phyloP scores from a whole-genome alignment of 2,797 vertebrate species.

The Naso thynnoides region DNA sequence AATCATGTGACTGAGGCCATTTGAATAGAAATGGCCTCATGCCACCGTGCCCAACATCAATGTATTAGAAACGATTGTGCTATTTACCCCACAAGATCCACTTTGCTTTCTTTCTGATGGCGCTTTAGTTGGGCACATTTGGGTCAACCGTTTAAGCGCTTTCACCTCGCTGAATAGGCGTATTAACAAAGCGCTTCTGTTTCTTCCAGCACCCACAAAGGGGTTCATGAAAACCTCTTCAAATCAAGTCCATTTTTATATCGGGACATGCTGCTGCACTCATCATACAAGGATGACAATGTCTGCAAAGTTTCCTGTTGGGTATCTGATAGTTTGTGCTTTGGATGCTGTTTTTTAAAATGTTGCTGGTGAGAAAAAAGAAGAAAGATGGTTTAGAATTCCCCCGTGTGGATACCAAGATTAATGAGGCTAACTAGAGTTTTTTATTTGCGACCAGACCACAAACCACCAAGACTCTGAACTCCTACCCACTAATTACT shows the following conservation, averaged over 20 bases:
- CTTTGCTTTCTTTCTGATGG: conserved; percentile 64
- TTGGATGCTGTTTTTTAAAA: conserved; percentile 27
- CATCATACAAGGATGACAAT: conserved; percentile 16
- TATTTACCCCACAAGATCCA: conserved; percentile 56
- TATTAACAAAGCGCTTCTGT: conserved; percentile 61
- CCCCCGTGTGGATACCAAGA: conserved; percentile 58
- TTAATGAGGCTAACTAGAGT: conserved; percentile 70
- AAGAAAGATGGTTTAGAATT: conserved; percentile 44
- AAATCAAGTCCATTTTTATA: conserved; percentile 28
- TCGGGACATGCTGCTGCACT: conserved; percentile 6
- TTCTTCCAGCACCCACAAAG: conserved; percentile 32
- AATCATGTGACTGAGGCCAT: conserved; percentile 57
- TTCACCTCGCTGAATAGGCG: conserved; percentile 59
- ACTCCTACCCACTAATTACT: conserved; percentile 71
- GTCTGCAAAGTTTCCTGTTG: conserved; percentile 8
- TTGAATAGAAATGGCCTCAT: conserved; percentile 72
- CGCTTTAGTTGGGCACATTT: conserved; percentile 69
- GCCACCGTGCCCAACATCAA: conserved; percentile 62
- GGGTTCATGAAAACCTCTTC: conserved; percentile 23
- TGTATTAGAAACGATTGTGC: conserved; percentile 63
- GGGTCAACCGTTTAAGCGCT: conserved; percentile 71
- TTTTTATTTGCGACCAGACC: conserved; percentile 57
- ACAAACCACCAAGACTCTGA: conserved; percentile 68
- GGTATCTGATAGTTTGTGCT: conserved; percentile 28
- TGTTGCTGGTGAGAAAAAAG: conserved; percentile 12